These are phyloP conservation scores for Clavelina lepadiformis DNA, from an alignment of 23 tunicate species.

Conservation along the genomic window DNA sequence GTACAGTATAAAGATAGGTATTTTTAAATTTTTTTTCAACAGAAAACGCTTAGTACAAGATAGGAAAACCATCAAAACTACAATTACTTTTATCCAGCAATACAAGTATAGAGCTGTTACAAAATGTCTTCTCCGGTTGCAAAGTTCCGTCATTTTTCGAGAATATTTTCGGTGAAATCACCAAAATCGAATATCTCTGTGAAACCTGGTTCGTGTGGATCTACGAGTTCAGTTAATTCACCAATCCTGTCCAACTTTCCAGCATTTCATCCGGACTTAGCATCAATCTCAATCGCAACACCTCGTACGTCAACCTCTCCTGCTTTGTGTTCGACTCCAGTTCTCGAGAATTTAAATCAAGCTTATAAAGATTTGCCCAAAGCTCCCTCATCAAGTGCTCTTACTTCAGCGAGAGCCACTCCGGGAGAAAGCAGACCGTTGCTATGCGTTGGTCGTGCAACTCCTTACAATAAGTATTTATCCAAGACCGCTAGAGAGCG, in stretches of 20 bases:
- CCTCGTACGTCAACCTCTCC: conserved; percentile 11
- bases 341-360: neutral
- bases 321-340: conserved; percentile 20
- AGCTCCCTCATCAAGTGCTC: no score
- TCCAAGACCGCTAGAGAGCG: no score
- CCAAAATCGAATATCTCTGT: neutral
- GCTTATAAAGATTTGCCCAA: neutral
- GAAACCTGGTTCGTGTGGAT: neutral
- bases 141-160: conserved; percentile 35
- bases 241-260: no score
- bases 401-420: no score
- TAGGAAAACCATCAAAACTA: no score
- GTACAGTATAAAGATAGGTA: no score
- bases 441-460: neutral
- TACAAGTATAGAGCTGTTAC: no score
- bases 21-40: no score
- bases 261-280: no score
- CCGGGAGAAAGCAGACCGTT: neutral
- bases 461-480: neutral
- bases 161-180: conserved; percentile 10
- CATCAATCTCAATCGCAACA: conserved; percentile 2
- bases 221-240: no score
- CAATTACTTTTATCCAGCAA: no score
- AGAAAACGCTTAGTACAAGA: no score
- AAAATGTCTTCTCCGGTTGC: conserved; percentile 34